Percentiles rank a stretch among this genome's conserved stretches.
Conservation (phyloP, 2,888 invertebrate species). For the Drosophila histrio region DNA sequence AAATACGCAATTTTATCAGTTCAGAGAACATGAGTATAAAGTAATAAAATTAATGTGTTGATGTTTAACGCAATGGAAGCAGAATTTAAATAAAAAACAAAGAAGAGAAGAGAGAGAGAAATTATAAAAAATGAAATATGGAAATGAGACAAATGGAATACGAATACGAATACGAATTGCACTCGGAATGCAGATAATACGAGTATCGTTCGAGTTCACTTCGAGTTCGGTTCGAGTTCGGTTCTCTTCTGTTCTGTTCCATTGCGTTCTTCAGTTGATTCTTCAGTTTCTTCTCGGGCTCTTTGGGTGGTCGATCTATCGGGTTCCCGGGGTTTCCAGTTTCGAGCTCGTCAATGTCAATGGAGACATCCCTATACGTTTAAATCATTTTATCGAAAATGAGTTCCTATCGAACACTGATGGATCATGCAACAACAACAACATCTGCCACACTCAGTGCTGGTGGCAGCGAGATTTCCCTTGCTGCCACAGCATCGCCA, state of each 20-base stretch:
- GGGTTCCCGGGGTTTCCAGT: background rate
- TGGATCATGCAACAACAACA: conserved; percentile 38
- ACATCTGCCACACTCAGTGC: background rate
- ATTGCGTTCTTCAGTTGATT: background rate
- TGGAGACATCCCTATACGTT: too few species aligned
- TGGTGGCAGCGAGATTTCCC: conserved; percentile 10
- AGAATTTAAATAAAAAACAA: conserved; percentile 5
- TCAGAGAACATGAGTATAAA: conserved; percentile 5
- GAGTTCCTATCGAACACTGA: conserved; percentile 71
- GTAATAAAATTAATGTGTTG: conserved; percentile 2
- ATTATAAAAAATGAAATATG: background rate
- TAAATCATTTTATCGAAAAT: too few species aligned
- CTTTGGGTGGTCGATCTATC: conserved; percentile 5
- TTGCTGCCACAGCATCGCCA: conserved; percentile 37
- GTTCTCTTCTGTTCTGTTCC: background rate
- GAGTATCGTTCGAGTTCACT: background rate
- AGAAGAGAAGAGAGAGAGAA: background rate
- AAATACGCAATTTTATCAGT: conserved; percentile 42
- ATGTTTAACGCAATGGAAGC: conserved; percentile 14
- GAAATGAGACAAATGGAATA: conserved; percentile 17
- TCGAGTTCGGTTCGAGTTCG: background rate
- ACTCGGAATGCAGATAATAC: conserved; percentile 24
- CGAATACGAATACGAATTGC: conserved; percentile 31
- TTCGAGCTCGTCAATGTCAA: conserved; percentile 3
- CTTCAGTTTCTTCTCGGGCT: conserved; percentile 12